Evolutionary conservation across 2,888 invertebrate genomes (phyloP).

Genomic region (Lycia hirtaria): DNA sequence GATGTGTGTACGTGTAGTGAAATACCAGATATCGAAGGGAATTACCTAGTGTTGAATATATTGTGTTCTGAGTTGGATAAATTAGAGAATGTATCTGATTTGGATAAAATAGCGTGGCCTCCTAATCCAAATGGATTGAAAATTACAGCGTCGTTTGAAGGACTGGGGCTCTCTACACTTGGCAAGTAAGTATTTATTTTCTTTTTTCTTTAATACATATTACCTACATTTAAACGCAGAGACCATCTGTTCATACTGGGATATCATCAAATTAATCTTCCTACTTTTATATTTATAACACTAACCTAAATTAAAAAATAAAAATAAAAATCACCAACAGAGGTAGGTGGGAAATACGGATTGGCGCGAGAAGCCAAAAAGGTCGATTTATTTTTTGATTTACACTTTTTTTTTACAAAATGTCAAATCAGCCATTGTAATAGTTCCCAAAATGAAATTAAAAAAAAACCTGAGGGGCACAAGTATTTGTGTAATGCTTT

Average conservation of each 20-base stretch:
- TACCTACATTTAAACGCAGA: too few species aligned
- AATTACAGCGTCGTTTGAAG: slow-evolving; percentile 75
- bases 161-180: slow-evolving; percentile 70
- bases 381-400: not conserved
- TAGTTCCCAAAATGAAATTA: not conserved
- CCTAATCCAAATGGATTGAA: slow-evolving; percentile 73
- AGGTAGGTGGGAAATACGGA: not conserved
- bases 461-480: not conserved
- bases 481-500: slow-evolving; percentile 9
- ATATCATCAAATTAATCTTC: too few species aligned
- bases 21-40: slow-evolving; percentile 71
- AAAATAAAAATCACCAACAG: not conserved
- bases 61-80: slow-evolving; percentile 74
- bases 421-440: too few species aligned
- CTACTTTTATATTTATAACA: too few species aligned
- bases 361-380: not conserved
- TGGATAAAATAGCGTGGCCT: slow-evolving; percentile 79
- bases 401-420: too few species aligned
- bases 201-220: slow-evolving; percentile 5
- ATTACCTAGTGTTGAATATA: slow-evolving; percentile 74
- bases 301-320: too few species aligned
- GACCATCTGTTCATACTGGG: too few species aligned
- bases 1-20: slow-evolving; percentile 80
- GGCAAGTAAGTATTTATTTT: slow-evolving; percentile 73
- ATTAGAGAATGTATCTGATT: slow-evolving; percentile 68